These are phyloP conservation scores for Rhabdornis inornatus DNA, from an alignment of 2,113 vertebrate genomes.

Conservation along the genomic window DNA sequence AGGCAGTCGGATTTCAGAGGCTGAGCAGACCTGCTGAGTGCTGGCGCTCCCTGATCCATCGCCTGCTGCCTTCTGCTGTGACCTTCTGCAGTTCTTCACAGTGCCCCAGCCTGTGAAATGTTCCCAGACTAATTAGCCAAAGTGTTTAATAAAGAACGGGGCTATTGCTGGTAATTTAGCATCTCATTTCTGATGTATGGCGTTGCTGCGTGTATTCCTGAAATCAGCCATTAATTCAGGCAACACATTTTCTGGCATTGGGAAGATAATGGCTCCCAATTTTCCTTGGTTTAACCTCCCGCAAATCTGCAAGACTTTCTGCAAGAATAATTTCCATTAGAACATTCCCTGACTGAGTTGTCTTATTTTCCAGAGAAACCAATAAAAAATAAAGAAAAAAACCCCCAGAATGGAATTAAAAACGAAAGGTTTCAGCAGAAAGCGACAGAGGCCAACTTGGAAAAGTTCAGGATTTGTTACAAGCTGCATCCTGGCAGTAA, in stretches of 20 bases:
- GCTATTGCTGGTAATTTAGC: slow-evolving; percentile 62
- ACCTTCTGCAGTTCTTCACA: slow-evolving; percentile 16
- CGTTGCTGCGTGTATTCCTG: slow-evolving; percentile 26
- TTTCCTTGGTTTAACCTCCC: slow-evolving; percentile 55
- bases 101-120: slow-evolving; percentile 8
- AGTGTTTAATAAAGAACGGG: slow-evolving; percentile 67
- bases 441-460: not conserved
- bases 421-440: not conserved
- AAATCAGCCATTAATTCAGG: slow-evolving; percentile 61
- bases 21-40: not conserved
- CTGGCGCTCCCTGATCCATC: not conserved
- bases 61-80: slow-evolving; percentile 12
- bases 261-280: slow-evolving; percentile 60
- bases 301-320: slow-evolving; percentile 2
- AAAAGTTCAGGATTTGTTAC: not conserved
- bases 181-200: slow-evolving; percentile 57
- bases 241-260: slow-evolving; percentile 29
- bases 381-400: not conserved
- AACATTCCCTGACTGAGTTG: not conserved
- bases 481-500: not conserved
- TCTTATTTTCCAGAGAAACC: slow-evolving; percentile 38
- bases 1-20: not conserved
- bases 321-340: slow-evolving; percentile 12
- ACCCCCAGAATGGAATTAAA: not conserved
- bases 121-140: slow-evolving; percentile 59